phyloP scores from a whole-genome alignment of 2,888 invertebrate genomes.

The Oligia strigilis region DNA sequence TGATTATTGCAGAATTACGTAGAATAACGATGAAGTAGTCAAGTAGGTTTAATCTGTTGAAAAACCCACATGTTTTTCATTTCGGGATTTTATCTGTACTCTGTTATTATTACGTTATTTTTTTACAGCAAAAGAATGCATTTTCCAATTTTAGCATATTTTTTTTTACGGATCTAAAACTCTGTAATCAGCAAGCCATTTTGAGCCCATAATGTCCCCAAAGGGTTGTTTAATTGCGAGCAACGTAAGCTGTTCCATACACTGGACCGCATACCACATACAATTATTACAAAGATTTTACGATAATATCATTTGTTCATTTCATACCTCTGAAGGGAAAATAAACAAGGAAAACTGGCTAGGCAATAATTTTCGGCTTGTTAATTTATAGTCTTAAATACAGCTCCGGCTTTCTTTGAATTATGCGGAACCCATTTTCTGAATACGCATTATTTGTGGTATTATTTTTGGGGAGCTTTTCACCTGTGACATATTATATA shows the following conservation, averaged over 20 bases:
- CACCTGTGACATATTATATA: not conserved
- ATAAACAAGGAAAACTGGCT: constrained; percentile 65
- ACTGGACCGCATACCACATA: constrained; percentile 31
- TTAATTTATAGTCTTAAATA: constrained; percentile 64
- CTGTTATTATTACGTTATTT: not conserved
- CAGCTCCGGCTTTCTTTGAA: constrained; percentile 47
- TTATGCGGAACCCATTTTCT: constrained; percentile 46
- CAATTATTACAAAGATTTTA: constrained; percentile 55
- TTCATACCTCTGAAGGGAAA: constrained; percentile 48
- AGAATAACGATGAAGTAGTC: not conserved
- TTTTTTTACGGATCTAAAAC: constrained; percentile 24
- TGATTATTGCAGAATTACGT: constrained; percentile 2
- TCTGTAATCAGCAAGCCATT: constrained; percentile 38
- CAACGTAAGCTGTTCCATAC: constrained; percentile 25
- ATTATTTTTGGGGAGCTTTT: constrained; percentile 24
- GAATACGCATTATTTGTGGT: constrained; percentile 38
- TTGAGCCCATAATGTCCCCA: constrained; percentile 29
- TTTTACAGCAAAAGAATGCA: not conserved
- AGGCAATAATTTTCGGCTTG: constrained; percentile 65
- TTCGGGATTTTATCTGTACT: not conserved
- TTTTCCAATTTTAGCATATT: not conserved
- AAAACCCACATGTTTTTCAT: constrained; percentile 1
- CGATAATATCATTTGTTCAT: constrained; percentile 60
- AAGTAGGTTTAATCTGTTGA: not conserved
- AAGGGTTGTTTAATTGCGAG: constrained; percentile 37